Percentiles rank a stretch among this genome's conserved stretches.
phyloP scores from a whole-genome alignment of 2,888 invertebrate species.

The Melitaea athalia region DNA sequence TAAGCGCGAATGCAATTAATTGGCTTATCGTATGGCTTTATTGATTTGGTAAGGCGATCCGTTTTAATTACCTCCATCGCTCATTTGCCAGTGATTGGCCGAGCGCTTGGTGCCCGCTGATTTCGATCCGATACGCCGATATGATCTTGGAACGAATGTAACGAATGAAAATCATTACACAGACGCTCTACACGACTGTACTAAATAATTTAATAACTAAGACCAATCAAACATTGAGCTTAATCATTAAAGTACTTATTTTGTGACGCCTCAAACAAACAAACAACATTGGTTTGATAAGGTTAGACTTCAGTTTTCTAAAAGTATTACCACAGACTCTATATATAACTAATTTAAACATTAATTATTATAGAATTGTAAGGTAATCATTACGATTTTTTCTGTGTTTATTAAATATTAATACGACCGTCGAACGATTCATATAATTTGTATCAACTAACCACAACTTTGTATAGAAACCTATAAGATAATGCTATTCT shows the following conservation, averaged over 20 bases:
- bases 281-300: too few species aligned
- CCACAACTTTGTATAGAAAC: background rate
- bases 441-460: too few species aligned
- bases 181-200: constrained; percentile 6
- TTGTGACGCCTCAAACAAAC: too few species aligned
- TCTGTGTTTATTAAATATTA: too few species aligned
- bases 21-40: constrained; percentile 76
- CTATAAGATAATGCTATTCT: background rate
- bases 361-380: too few species aligned
- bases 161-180: constrained; percentile 4
- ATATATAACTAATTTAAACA: too few species aligned
- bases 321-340: too few species aligned
- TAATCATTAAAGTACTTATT: too few species aligned
- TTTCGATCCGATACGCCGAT: constrained; percentile 30
- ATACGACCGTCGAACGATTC: too few species aligned
- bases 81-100: constrained; percentile 77
- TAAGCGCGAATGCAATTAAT: constrained; percentile 75
- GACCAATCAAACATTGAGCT: too few species aligned
- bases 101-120: constrained; percentile 30
- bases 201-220: background rate
- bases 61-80: constrained; percentile 79
- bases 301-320: too few species aligned
- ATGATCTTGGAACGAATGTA: constrained; percentile 26
- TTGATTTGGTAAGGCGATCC: constrained; percentile 81
- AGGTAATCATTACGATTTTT: too few species aligned